Percentiles rank a stretch among this genome's conserved stretches.
These are phyloP conservation scores for Redunca redunca DNA, from an alignment of 2,113 vertebrate species.

Conservation along the genomic window DNA sequence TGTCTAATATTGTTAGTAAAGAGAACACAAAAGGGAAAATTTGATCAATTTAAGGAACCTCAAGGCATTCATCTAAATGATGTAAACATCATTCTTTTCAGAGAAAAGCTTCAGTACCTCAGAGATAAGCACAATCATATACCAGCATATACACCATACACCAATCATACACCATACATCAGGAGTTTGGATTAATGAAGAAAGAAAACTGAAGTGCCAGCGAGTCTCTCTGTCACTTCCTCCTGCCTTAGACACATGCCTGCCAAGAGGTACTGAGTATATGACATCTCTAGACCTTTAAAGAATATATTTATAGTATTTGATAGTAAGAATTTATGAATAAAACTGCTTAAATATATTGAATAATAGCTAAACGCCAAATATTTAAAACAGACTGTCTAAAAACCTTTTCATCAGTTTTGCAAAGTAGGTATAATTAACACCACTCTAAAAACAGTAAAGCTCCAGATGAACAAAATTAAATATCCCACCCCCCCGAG, in stretches of 20 bases:
- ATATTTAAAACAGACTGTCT: not conserved
- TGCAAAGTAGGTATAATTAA: not conserved
- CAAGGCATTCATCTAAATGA: constrained; percentile 43
- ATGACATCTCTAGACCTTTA: not conserved
- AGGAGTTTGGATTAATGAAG: not conserved
- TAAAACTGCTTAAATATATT: not conserved
- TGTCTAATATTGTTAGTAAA: constrained; percentile 40
- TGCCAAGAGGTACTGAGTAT: not conserved
- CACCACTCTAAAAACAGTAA: not conserved
- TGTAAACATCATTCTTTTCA: not conserved
- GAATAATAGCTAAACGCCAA: not conserved
- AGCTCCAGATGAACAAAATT: not conserved
- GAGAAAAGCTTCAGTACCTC: not conserved
- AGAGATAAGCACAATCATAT: not conserved
- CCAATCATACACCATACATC: not conserved
- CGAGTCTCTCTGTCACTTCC: not conserved
- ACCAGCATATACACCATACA: not conserved
- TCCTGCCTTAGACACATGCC: not conserved
- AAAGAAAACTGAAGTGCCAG: not conserved
- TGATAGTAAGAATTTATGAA: not conserved
- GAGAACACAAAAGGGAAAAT: constrained; percentile 20
- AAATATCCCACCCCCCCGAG: not conserved
- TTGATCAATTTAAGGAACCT: not conserved
- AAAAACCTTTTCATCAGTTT: not conserved
- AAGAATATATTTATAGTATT: not conserved